Conservation (phyloP, 2,113 vertebrate species). For the Sceloporus tristichus region DNA sequence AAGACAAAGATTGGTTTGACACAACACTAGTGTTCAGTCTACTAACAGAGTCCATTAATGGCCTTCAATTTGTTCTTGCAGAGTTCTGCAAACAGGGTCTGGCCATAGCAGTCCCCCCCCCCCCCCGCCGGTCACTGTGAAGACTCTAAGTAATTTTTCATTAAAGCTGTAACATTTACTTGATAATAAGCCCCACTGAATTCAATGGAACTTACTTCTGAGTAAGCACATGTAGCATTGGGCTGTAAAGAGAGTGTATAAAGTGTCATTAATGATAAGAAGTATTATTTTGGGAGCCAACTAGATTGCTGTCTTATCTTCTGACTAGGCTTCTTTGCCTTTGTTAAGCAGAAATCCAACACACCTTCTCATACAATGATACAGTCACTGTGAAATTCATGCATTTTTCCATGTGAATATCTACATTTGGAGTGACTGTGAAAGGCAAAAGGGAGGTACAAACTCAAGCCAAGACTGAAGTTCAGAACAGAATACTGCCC, state of each 20-base stretch:
- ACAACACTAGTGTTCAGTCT: background rate
- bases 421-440: background rate
- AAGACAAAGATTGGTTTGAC: too few species aligned
- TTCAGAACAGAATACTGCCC: background rate
- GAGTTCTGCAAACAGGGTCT: background rate
- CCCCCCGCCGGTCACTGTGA: background rate
- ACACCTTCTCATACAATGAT: background rate
- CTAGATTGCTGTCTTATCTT: background rate
- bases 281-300: background rate
- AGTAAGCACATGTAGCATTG: background rate
- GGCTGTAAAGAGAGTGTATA: background rate
- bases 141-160: background rate
- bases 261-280: background rate
- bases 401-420: background rate
- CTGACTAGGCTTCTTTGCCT: background rate
- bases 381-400: background rate
- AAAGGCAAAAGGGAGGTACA: too few species aligned
- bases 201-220: background rate
- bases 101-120: background rate
- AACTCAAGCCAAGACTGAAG: background rate
- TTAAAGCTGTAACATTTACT: background rate
- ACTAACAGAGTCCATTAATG: background rate
- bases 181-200: background rate
- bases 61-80: too few species aligned
- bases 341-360: background rate